Evolutionary conservation across 2,888 invertebrate genomes (phyloP).

Genomic region (Orchestes rusci): DNA sequence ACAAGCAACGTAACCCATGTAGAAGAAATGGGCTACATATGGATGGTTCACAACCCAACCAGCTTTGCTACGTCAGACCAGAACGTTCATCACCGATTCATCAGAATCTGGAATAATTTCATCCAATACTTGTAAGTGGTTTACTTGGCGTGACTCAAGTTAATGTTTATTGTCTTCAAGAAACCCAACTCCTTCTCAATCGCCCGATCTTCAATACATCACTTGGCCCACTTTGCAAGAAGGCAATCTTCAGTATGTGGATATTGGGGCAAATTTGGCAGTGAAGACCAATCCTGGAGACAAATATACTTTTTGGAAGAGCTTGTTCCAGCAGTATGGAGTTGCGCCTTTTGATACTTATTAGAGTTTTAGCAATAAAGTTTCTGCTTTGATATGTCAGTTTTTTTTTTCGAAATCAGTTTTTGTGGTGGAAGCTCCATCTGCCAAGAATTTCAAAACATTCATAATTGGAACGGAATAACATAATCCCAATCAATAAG

Average conservation of each 20-base stretch:
- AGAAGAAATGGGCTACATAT: slow-evolving; percentile 29
- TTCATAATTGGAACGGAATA: too few relatives aligned
- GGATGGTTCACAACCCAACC: slow-evolving; percentile 14
- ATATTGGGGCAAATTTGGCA: slow-evolving; percentile 26
- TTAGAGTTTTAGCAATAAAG: too few relatives aligned
- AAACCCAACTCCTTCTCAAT: slow-evolving; percentile 20
- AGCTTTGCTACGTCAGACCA: slow-evolving; percentile 20
- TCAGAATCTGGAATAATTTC: slow-evolving; percentile 25
- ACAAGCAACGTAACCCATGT: slow-evolving; percentile 28
- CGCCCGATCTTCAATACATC: slow-evolving; percentile 19
- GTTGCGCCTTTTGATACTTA: neutral
- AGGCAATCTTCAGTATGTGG: slow-evolving; percentile 24
- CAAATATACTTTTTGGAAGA: neutral
- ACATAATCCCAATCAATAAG: too few relatives aligned
- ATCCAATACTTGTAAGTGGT: slow-evolving; percentile 15
- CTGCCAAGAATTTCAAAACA: too few relatives aligned
- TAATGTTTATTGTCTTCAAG: too few relatives aligned
- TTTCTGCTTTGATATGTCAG: too few relatives aligned
- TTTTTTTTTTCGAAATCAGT: too few relatives aligned
- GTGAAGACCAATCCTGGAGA: slow-evolving; percentile 6
- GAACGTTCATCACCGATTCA: slow-evolving; percentile 17
- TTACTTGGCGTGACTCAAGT: too few relatives aligned
- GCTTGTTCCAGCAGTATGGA: neutral
- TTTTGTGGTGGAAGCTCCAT: too few relatives aligned
- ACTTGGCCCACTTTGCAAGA: slow-evolving; percentile 20